Percentiles rank a stretch among this genome's conserved stretches.
phyloP scores from a whole-genome alignment of 2,888 invertebrate genomes.

The Protodeltote pygarga region DNA sequence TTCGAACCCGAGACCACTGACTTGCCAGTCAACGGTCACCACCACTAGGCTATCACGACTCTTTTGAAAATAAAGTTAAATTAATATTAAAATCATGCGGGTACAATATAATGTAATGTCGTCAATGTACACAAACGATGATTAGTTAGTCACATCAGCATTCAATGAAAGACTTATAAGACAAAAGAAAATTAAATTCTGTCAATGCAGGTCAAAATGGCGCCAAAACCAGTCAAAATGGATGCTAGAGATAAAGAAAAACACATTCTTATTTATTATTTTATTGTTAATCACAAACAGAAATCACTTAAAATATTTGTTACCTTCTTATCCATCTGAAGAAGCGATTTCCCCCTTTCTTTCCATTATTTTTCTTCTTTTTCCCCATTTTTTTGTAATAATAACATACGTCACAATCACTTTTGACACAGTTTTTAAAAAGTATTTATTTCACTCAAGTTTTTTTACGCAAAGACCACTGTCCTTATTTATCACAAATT shows the following conservation, averaged over 20 bases:
- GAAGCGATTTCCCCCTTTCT: conserved; percentile 77
- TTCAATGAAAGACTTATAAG: too few relatives aligned
- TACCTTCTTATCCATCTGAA: conserved; percentile 85
- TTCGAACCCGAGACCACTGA: too few relatives aligned
- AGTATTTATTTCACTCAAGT: conserved; percentile 45
- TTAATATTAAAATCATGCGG: too few relatives aligned
- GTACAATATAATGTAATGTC: too few relatives aligned
- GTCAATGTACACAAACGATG: too few relatives aligned
- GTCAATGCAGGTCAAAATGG: not conserved
- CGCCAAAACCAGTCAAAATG: conserved; percentile 14
- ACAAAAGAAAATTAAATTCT: too few relatives aligned
- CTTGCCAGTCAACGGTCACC: too few relatives aligned
- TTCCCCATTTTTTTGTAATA: conserved; percentile 74
- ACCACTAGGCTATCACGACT: too few relatives aligned
- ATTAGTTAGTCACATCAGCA: too few relatives aligned
- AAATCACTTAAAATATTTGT: conserved; percentile 17
- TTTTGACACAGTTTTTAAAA: conserved; percentile 56
- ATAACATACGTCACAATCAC: conserved; percentile 64
- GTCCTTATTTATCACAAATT: conserved; percentile 6
- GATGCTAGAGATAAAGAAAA: conserved; percentile 14
- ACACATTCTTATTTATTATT: conserved; percentile 15
- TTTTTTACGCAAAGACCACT: conserved; percentile 50
- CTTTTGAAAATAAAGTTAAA: too few relatives aligned
- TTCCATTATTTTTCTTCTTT: conserved; percentile 79
- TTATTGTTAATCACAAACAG: conserved; percentile 39